Conservation (phyloP, 2,888 invertebrate species). For the Cremastinae sp. region DNA sequence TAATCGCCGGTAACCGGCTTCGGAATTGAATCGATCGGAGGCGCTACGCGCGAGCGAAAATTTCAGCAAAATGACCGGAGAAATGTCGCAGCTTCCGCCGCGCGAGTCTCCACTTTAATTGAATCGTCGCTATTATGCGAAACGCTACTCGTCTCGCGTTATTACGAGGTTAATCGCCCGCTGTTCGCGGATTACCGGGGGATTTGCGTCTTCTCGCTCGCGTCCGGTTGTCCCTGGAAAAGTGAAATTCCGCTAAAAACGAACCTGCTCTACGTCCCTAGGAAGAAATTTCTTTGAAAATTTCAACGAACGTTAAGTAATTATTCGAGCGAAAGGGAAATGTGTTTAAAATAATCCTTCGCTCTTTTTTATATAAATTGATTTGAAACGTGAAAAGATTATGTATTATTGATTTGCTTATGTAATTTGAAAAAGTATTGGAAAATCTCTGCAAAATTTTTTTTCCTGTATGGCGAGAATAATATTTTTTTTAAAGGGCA, state of each 20-base stretch:
- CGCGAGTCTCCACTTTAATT: conserved; percentile 43
- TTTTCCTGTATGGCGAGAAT: too few species aligned
- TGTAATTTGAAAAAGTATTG: too few species aligned
- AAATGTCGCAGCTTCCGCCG: conserved; percentile 40
- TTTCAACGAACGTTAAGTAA: too few species aligned
- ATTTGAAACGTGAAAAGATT: too few species aligned
- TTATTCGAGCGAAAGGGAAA: too few species aligned
- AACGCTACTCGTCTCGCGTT: conserved; percentile 44
- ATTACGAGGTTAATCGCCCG: conserved; percentile 51
- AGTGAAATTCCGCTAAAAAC: conserved; percentile 44
- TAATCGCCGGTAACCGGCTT: background rate
- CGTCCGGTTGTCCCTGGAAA: conserved; percentile 20
- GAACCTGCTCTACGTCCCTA: too few species aligned
- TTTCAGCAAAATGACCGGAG: conserved; percentile 12
- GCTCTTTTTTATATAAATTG: too few species aligned
- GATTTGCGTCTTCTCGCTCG: conserved; percentile 32
- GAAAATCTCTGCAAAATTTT: too few species aligned
- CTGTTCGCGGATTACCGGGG: conserved; percentile 59
- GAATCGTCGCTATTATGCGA: conserved; percentile 53
- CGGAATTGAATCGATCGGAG: background rate
- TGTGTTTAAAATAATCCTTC: too few species aligned
- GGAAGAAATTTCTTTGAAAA: too few species aligned
- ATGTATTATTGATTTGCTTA: too few species aligned
- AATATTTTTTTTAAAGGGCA: too few species aligned
- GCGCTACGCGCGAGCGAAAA: conserved; percentile 9